Percentiles rank a stretch among this genome's conserved stretches.
Evolutionary conservation across 35 echinoderm and acorn worm species (phyloP).

Genomic region (Ophiothrix spiculata): DNA sequence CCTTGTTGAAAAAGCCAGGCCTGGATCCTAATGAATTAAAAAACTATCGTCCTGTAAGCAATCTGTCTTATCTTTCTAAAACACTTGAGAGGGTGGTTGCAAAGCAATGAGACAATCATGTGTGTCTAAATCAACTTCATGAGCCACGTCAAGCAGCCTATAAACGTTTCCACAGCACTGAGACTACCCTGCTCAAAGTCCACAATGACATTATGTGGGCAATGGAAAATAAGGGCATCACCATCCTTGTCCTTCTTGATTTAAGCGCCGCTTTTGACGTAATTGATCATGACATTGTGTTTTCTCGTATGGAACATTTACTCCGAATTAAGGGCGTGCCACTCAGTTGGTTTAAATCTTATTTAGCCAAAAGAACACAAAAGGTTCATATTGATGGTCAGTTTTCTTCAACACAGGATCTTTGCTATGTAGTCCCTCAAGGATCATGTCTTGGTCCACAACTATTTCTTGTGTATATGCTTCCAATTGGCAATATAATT

Average conservation of each 20-base stretch:
- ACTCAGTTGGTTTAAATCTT: background rate
- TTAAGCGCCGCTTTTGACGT: slow-evolving; percentile 36
- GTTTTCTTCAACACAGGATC: background rate
- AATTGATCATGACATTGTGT: slow-evolving; percentile 33
- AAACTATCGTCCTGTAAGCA: slow-evolving; percentile 37
- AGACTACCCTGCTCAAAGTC: slow-evolving; percentile 47
- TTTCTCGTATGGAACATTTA: slow-evolving; percentile 22
- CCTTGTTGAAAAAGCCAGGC: slow-evolving; percentile 19
- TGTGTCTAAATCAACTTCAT: slow-evolving; percentile 15
- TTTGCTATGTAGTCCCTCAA: slow-evolving; percentile 42
- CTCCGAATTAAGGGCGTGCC: background rate
- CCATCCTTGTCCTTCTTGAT: slow-evolving; percentile 39
- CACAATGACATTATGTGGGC: slow-evolving; percentile 51
- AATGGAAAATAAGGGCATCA: slow-evolving; percentile 21
- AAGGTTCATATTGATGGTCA: background rate
- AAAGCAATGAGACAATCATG: slow-evolving; percentile 20
- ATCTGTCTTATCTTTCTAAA: slow-evolving; percentile 32
- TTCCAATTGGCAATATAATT: slow-evolving; percentile 23
- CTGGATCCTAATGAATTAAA: slow-evolving; percentile 24
- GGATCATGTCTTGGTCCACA: slow-evolving; percentile 44
- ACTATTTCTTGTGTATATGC: slow-evolving; percentile 25
- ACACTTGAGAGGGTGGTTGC: slow-evolving; percentile 27
- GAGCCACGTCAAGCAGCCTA: slow-evolving; percentile 40
- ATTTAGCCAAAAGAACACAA: background rate
- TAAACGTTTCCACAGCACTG: slow-evolving; percentile 34